Conservation (phyloP, 2,888 invertebrate species). For the Glaucopsyche alexis region DNA sequence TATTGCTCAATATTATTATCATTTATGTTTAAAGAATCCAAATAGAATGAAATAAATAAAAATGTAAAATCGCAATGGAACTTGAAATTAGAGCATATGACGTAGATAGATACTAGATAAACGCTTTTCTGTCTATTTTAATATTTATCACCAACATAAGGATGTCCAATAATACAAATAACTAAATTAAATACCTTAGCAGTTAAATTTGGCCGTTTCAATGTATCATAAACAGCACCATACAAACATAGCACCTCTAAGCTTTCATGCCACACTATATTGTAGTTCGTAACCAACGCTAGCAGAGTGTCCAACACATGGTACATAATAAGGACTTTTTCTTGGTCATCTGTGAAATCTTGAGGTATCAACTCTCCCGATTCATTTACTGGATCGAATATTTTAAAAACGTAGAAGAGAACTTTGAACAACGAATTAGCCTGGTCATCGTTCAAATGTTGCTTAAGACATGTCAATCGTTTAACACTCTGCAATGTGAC, state of each 20-base stretch:
- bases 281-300: constrained; percentile 83
- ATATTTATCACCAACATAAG: no score
- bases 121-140: no score
- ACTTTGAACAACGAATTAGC: constrained; percentile 83
- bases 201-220: constrained; percentile 60
- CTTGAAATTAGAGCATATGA: no score
- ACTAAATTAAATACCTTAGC: constrained; percentile 55
- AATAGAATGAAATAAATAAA: no score
- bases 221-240: constrained; percentile 59
- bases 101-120: no score
- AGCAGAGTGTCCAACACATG: constrained; percentile 84
- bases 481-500: constrained; percentile 77
- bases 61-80: no score
- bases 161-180: no score
- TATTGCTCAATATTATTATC: no score
- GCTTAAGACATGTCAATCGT: constrained; percentile 78
- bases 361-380: constrained; percentile 46
- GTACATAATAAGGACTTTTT: constrained; percentile 75
- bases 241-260: constrained; percentile 86
- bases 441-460: constrained; percentile 79
- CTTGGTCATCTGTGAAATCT: constrained; percentile 53
- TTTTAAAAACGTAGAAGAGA: constrained; percentile 80
- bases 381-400: constrained; percentile 64
- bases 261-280: constrained; percentile 88
- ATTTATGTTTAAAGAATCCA: no score